Evolutionary conservation across 2,888 invertebrate species (phyloP).

Genomic region (Salpingus planirostris): DNA sequence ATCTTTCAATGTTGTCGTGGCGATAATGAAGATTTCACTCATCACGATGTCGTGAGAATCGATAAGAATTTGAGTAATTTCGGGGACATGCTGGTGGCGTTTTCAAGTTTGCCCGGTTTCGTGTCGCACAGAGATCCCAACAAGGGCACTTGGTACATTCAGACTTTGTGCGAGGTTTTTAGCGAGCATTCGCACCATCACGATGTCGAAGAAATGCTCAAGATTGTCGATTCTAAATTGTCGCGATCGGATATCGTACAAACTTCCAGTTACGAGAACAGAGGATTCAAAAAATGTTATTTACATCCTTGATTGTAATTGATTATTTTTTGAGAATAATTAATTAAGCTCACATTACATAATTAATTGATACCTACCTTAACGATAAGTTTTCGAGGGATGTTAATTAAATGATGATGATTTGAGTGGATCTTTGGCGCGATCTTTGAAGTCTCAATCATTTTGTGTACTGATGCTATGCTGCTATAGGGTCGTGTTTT

Average conservation of each 20-base stretch:
- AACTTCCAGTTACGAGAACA: constrained; percentile 53
- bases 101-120: constrained; percentile 54
- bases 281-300: constrained; percentile 48
- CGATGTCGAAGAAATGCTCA: constrained; percentile 57
- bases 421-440: too few species aligned
- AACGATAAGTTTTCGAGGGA: too few species aligned
- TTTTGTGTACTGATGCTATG: too few species aligned
- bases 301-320: constrained; percentile 27
- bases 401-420: too few species aligned
- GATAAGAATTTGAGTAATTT: constrained; percentile 24
- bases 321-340: too few species aligned
- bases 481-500: too few species aligned
- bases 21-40: constrained; percentile 18
- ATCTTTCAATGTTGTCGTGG: constrained; percentile 59
- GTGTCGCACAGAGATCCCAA: constrained; percentile 51
- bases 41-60: constrained; percentile 21
- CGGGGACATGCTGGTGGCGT: constrained; percentile 55
- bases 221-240: constrained; percentile 50
- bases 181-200: constrained; percentile 53
- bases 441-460: too few species aligned
- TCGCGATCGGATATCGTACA: constrained; percentile 41
- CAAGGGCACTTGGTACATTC: constrained; percentile 63
- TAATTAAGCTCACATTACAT: too few species aligned
- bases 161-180: constrained; percentile 56
- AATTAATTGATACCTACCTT: too few species aligned